phyloP scores from a whole-genome alignment of 2,113 vertebrate species.

The Seriola aureovittata region DNA sequence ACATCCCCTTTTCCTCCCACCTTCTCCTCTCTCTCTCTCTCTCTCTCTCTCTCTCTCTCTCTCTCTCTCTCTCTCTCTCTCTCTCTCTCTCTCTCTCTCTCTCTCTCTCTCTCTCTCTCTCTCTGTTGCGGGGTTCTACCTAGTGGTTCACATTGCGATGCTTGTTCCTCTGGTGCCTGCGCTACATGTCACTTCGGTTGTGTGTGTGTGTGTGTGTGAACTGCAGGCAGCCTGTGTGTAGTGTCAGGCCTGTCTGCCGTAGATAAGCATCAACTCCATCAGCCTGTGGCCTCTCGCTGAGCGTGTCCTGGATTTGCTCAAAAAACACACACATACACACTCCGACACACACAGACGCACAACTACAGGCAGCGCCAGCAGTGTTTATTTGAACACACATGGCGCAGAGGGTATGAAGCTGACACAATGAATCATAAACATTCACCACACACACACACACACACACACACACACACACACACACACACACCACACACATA shows the following conservation, averaged over 20 bases:
- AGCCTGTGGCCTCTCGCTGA: constrained; percentile 61
- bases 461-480: background rate
- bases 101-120: background rate
- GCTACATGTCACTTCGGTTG: constrained; percentile 38
- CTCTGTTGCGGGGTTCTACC: constrained; percentile 37
- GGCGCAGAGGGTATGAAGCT: constrained; percentile 16
- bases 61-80: background rate
- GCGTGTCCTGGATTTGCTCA: constrained; percentile 59
- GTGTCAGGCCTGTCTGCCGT: constrained; percentile 60
- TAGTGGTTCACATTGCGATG: background rate
- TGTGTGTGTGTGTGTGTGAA: constrained; percentile 23
- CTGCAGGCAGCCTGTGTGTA: constrained; percentile 32
- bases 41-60: too few relatives aligned
- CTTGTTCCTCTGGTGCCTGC: constrained; percentile 37
- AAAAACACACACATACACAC: constrained; percentile 30
- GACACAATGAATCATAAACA: constrained; percentile 59
- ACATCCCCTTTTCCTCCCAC: background rate
- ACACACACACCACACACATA: constrained; percentile 14
- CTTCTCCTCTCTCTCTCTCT: background rate
- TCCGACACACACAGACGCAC: constrained; percentile 7
- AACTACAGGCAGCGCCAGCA: constrained; percentile 32
- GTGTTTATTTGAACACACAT: constrained; percentile 56
- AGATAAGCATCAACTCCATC: constrained; percentile 72
- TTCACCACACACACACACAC: constrained; percentile 18
- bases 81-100: background rate